Evolutionary conservation across 2,113 vertebrate species (phyloP).

Genomic region (Erythrocercus mccallii): DNA sequence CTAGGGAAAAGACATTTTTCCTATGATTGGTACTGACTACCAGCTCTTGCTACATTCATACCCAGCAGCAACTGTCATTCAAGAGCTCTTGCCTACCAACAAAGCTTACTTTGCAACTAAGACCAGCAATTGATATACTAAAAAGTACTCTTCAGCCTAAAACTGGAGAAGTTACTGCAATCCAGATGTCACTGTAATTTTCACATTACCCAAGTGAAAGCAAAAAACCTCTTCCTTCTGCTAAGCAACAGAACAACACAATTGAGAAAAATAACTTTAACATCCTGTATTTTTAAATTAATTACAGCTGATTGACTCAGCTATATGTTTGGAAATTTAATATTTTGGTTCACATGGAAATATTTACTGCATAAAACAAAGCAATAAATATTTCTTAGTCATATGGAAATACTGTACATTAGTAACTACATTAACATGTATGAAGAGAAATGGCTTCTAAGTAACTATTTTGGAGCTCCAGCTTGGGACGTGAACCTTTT

Average conservation of each 20-base stretch:
- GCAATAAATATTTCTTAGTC: neutral
- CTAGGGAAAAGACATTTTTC: neutral
- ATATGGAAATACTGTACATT: neutral
- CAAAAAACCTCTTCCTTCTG: neutral
- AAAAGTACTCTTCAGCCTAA: neutral
- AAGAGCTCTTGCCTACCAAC: neutral
- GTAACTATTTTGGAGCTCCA: neutral
- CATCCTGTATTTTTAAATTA: neutral
- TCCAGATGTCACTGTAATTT: neutral
- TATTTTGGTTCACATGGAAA: neutral
- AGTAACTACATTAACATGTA: neutral
- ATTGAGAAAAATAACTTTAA: neutral
- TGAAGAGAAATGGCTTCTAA: neutral
- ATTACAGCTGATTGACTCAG: neutral
- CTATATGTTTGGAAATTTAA: neutral
- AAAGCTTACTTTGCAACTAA: neutral
- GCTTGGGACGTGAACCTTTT: neutral
- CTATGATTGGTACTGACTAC: neutral
- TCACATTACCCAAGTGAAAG: neutral
- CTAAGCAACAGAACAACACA: neutral
- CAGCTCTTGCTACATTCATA: neutral
- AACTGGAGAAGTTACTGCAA: neutral
- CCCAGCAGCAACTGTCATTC: neutral
- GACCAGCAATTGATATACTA: neutral
- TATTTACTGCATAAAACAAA: conserved; percentile 14